phyloP scores from a whole-genome alignment of 2,797 vertebrate species.

The Moxostoma hubbsi region DNA sequence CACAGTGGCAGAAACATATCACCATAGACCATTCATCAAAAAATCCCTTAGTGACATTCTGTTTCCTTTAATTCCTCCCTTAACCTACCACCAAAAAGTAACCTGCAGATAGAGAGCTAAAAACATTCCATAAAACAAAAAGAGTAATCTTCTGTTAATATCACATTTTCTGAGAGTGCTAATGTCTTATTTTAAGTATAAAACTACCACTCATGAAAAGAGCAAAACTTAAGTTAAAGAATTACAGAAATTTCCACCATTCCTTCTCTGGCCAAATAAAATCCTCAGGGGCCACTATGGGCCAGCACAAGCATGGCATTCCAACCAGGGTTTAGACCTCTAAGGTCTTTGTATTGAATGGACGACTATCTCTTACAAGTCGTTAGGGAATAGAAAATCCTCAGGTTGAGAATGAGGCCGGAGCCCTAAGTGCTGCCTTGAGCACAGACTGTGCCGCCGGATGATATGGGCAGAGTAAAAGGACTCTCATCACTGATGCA shows the following conservation, averaged over 20 bases:
- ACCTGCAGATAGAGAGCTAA: constrained; percentile 40
- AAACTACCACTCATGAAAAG: constrained; percentile 27
- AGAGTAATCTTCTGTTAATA: constrained; percentile 34
- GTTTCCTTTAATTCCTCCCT: constrained; percentile 12
- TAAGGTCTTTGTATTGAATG: constrained; percentile 11
- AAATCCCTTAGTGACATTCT: constrained; percentile 33
- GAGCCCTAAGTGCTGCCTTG: constrained; percentile 70
- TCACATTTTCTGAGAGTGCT: constrained; percentile 13
- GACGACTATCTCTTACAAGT: constrained; percentile 30
- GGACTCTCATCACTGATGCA: constrained; percentile 39
- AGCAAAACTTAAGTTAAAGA: constrained; percentile 19
- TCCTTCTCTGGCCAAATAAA: neutral
- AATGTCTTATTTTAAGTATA: constrained; percentile 22
- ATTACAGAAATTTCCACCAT: constrained; percentile 29
- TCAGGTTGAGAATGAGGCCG: neutral
- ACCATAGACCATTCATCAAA: constrained; percentile 8
- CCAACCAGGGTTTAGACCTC: constrained; percentile 28
- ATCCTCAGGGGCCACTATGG: constrained; percentile 21
- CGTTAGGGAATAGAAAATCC: neutral
- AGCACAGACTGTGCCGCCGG: constrained; percentile 59
- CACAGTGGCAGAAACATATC: constrained; percentile 9
- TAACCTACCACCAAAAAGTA: constrained; percentile 44
- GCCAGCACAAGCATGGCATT: constrained; percentile 38
- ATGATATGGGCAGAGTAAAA: constrained; percentile 54
- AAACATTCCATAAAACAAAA: constrained; percentile 18